Conservation (phyloP, 2,888 invertebrate species). For the Homarus gammarus region DNA sequence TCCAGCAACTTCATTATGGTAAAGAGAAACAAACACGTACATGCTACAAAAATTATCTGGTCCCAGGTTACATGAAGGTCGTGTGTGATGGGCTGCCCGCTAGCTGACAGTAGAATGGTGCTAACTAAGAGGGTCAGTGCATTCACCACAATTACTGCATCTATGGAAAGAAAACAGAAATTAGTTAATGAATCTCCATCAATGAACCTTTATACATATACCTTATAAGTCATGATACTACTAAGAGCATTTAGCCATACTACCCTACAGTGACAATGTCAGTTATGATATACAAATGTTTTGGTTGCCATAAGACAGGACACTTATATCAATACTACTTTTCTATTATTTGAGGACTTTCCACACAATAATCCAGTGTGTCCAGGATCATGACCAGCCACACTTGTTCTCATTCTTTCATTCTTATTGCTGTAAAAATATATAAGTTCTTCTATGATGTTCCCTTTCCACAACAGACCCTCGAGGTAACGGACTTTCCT, state of each 20-base stretch:
- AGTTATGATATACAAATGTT: no score
- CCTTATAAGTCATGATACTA: background rate
- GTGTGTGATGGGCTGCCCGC: constrained; percentile 83
- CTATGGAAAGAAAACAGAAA: constrained; percentile 80
- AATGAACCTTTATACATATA: background rate
- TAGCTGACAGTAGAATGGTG: constrained; percentile 83
- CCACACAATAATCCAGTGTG: no score
- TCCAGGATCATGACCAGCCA: no score
- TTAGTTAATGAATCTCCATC: background rate
- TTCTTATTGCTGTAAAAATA: no score
- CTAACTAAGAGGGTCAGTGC: constrained; percentile 87
- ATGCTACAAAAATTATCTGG: constrained; percentile 85
- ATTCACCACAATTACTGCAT: constrained; percentile 86
- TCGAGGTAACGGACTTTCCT: no score
- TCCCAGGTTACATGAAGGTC: constrained; percentile 88
- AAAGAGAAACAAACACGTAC: constrained; percentile 83
- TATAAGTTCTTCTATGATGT: no score
- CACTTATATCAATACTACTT: no score
- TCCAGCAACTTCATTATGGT: background rate
- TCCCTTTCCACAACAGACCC: no score
- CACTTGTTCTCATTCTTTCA: no score
- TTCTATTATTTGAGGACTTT: no score
- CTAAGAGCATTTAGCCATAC: background rate
- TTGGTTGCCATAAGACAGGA: no score
- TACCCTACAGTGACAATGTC: background rate